Percentiles rank a stretch among this genome's conserved stretches.
Conservation (phyloP, 2,888 invertebrate species). For the Sipha maydis region DNA sequence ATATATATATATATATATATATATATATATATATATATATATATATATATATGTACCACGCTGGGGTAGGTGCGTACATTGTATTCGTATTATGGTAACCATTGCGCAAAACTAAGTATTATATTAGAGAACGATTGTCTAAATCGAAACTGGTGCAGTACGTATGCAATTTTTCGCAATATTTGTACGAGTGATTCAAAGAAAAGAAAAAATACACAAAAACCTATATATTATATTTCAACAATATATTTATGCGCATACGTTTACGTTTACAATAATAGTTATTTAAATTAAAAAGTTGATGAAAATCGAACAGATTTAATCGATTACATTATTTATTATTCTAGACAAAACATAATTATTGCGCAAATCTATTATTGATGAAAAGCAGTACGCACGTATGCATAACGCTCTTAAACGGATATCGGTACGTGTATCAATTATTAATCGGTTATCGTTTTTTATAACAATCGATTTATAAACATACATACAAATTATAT, state of each 20-base stretch:
- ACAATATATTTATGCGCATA: slow-evolving; percentile 6
- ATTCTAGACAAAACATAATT: slow-evolving; percentile 3
- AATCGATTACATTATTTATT: slow-evolving; percentile 15
- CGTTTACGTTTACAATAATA: slow-evolving; percentile 8
- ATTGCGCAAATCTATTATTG: slow-evolving; percentile 2
- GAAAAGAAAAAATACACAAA: not conserved
- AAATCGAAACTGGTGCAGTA: slow-evolving; percentile 24
- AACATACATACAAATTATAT: too few species aligned
- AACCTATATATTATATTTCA: not conserved
- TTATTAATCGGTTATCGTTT: not conserved
- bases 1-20: not conserved
- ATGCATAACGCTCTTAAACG: not conserved
- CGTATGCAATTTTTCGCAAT: slow-evolving; percentile 34
- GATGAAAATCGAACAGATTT: slow-evolving; percentile 10
- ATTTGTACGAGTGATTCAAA: slow-evolving; percentile 9
- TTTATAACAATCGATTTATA: not conserved
- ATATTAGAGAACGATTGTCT: slow-evolving; percentile 30
- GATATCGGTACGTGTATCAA: not conserved
- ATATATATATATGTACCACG: not conserved
- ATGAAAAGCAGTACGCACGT: not conserved
- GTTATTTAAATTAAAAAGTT: slow-evolving; percentile 29
- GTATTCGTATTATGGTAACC: not conserved
- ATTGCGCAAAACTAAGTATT: slow-evolving; percentile 38
- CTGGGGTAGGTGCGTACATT: not conserved
- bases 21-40: not conserved